Percentiles rank a stretch among this genome's conserved stretches.
Evolutionary conservation across 2,797 vertebrate species (phyloP).

Genomic region (Myiothlypis chrysogaster): DNA sequence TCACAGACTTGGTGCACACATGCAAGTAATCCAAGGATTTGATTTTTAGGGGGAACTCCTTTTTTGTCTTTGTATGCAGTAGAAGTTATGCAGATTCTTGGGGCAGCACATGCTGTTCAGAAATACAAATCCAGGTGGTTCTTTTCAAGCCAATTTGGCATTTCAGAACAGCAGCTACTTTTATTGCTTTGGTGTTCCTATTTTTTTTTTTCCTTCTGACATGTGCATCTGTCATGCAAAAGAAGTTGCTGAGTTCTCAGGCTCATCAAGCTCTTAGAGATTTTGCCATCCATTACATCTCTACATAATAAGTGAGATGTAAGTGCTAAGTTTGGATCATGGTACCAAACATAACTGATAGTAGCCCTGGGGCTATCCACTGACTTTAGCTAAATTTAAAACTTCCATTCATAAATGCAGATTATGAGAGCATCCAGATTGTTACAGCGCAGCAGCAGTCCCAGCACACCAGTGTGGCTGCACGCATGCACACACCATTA

Average conservation of each 20-base stretch:
- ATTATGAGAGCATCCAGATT: not conserved
- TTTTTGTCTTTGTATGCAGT: not conserved
- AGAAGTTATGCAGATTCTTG: not conserved
- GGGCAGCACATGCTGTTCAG: not conserved
- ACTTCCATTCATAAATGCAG: slow-evolving; percentile 47
- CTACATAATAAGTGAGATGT: slow-evolving; percentile 24
- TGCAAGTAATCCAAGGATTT: not conserved
- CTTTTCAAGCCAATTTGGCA: not conserved
- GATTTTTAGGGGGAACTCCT: not conserved
- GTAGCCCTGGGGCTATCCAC: not conserved
- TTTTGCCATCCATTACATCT: slow-evolving; percentile 32
- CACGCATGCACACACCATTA: not conserved
- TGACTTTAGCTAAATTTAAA: slow-evolving; percentile 49
- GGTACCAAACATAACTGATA: slow-evolving; percentile 50
- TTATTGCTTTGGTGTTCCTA: not conserved
- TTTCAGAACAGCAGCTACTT: not conserved
- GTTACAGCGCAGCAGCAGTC: not conserved
- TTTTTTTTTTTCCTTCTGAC: not conserved
- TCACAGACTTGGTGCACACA: not conserved
- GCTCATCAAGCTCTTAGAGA: not conserved
- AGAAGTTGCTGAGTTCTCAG: slow-evolving; percentile 2
- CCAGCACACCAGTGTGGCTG: not conserved
- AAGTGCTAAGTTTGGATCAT: slow-evolving; percentile 50
- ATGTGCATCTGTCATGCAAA: not conserved
- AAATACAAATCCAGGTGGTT: not conserved